These are phyloP conservation scores for Ahaetulla prasina DNA, from an alignment of 2,113 vertebrate species.

Conservation along the genomic window DNA sequence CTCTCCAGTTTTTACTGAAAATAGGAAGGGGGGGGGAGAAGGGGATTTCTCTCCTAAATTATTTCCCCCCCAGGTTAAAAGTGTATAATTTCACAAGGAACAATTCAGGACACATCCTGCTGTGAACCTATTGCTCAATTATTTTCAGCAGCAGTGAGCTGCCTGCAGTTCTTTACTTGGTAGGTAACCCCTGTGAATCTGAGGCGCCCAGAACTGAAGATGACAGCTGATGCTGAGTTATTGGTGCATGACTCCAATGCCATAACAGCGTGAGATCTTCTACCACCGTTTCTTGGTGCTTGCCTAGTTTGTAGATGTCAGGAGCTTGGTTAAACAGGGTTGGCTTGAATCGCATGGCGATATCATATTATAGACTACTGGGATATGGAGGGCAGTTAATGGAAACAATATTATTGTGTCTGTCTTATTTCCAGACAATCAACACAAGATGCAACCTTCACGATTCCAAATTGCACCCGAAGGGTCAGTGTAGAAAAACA, in stretches of 20 bases:
- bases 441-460: not conserved
- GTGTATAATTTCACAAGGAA: slow-evolving; percentile 65
- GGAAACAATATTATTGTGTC: slow-evolving; percentile 8
- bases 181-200: slow-evolving; percentile 48
- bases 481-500: slow-evolving; percentile 2
- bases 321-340: slow-evolving; percentile 37
- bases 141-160: slow-evolving; percentile 62
- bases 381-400: slow-evolving; percentile 26
- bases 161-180: slow-evolving; percentile 41
- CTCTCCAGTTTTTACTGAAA: slow-evolving; percentile 49
- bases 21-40: slow-evolving; percentile 21
- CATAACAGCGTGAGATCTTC: slow-evolving; percentile 16
- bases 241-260: not conserved
- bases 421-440: not conserved
- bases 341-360: slow-evolving; percentile 23
- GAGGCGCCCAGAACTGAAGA: slow-evolving; percentile 20
- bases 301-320: slow-evolving; percentile 41
- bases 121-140: slow-evolving; percentile 66
- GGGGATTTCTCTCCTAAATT: slow-evolving; percentile 61
- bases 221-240: slow-evolving; percentile 42
- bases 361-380: slow-evolving; percentile 1
- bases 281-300: slow-evolving; percentile 33
- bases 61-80: slow-evolving; percentile 62
- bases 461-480: slow-evolving; percentile 14
- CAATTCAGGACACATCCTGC: slow-evolving; percentile 53